Base-by-base conservation (phyloP, 1,140 invertebrate species). In the Pseudomyrmex sp. region DNA sequence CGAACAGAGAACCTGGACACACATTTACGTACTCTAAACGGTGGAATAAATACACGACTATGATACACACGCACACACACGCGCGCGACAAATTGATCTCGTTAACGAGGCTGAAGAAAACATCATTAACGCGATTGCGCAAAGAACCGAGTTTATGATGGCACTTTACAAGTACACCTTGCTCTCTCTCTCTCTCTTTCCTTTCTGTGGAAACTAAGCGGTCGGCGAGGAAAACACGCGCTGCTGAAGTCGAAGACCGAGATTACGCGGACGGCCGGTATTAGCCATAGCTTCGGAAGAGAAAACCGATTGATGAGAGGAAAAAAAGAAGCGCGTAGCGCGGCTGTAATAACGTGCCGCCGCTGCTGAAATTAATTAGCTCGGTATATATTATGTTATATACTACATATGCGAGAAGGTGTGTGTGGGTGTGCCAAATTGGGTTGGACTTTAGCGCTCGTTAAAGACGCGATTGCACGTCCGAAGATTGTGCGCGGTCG, bases 331-430 rank as follows among this genome's bases (percentile, higher is more conserved):
- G 15, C 23, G 18, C 18, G 62, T 68, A 74, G 20, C 69, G 74
- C 23, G 44, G 63, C 69, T 83, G 74, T 85, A 89, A 88, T 86
- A 89, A 88, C 70, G 56, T 26, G 26, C 2, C 3, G 26, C 26
- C 26, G 26, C 26, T 62, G 63, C 73, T 63, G 63, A 87, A 89
- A 89, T 89, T 89, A 89, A 89, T 82, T 86, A 66, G 56, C 84
- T 88, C 48, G 84, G 3, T 35, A 35, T 35, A 7, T 35, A 35
- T 35, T 35, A 35, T 5, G 0, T 35, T 35, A 35, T 7, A 35
- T 35, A 26, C 3, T 26, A 35, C 7, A 68, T 77, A 72, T 73
- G 68, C 56, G 70, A 80, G 65, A 74, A 77, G 52, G 46, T 48
- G 59, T 77, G 84, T n/a, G 44, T 44, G 15, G 1, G 26, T 3